Percentiles rank a stretch among this genome's conserved stretches.
Evolutionary conservation across 1,140 invertebrate genomes (phyloP).

Genomic region (Sarcophaga peregrina): DNA sequence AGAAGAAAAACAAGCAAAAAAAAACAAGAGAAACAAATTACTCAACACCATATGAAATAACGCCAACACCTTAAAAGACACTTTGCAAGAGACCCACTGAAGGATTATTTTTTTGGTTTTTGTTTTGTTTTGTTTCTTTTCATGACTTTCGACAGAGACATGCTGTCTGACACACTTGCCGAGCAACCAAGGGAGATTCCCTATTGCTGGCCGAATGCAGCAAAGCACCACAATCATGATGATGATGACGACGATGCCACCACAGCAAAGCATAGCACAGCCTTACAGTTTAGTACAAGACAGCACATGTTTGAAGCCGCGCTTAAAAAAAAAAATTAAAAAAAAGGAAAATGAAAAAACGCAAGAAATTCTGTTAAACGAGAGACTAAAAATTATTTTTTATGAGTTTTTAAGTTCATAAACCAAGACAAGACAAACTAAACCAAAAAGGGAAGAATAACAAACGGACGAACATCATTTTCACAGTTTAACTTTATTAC

Average conservation of each 20-base stretch:
- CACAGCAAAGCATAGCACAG: no score
- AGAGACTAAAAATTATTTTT: background rate
- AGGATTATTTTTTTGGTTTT: background rate
- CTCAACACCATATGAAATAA: conserved; percentile 1
- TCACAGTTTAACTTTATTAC: conserved; percentile 6
- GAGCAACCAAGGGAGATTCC: background rate
- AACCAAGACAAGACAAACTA: background rate
- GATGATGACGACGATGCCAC: no score
- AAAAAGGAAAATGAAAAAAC: no score
- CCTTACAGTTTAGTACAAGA: no score
- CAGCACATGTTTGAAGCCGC: no score
- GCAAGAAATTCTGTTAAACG: background rate
- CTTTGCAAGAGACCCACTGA: background rate
- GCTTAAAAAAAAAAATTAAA: no score
- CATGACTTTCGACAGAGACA: conserved; percentile 1
- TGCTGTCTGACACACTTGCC: conserved; percentile 22
- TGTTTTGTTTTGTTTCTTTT: background rate
- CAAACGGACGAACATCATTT: background rate
- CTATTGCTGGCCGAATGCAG: background rate
- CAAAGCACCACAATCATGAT: background rate
- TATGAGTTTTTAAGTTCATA: conserved; percentile 4
- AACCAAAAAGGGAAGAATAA: background rate
- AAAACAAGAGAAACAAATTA: conserved; percentile 11
- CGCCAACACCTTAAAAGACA: conserved; percentile 14
- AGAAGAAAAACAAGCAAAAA: background rate